Evolutionary conservation across 2,888 invertebrate genomes (phyloP), one percentile per base, ranked within the genome.

Genomic region (Ernsta delagoae): DNA sequence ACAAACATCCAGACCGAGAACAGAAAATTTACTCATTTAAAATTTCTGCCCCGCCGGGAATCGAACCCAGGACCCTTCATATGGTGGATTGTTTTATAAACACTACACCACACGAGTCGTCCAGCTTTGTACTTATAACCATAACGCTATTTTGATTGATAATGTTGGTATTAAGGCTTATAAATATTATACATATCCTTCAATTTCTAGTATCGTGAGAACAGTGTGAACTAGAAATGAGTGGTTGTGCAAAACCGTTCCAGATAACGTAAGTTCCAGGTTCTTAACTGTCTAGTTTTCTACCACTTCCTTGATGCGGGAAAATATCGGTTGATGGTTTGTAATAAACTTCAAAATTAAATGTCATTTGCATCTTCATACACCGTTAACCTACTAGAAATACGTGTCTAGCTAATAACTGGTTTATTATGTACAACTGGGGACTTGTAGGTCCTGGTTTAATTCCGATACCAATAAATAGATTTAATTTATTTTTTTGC

Each of bases 321-420:
- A 60, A 60, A 54, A 66, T 66, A 54, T 66, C 54, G 59, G 43
- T 43, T 60, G 54, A 66, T 43, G 60, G 39, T 12, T 53, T 45
- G 54, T 54, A 65, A 65, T 66, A 66, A 36, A 39, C 54, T 5
- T 54, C 45, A 50, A 60, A 60, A 5, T 60, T 54, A 50, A 60
- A 60, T 54, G 54, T 50, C 60, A 54, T 63, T 63, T 53, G 31
- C 60, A 24, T 48, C 9, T 24, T 24, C 8, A 24, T 53, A 53
- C 53, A 59, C 65, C 59, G 65, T 65, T 65, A 65, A 34, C 7
- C 24, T 53, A 6, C 39, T 63, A 41, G 61, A 53, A 53, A 63
- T 53, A 53, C 11, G 53, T 63, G 12, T 59, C 24, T 59, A 6
- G 1, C 39, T 48, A 50, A 8, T 39, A 34, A 62, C 61, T 12